A percentile compares a stretch with the other conserved stretches of the same genome.
These are phyloP conservation scores for Oreocharis arfaki DNA, from an alignment of 2,113 vertebrate species.

Conservation along the genomic window DNA sequence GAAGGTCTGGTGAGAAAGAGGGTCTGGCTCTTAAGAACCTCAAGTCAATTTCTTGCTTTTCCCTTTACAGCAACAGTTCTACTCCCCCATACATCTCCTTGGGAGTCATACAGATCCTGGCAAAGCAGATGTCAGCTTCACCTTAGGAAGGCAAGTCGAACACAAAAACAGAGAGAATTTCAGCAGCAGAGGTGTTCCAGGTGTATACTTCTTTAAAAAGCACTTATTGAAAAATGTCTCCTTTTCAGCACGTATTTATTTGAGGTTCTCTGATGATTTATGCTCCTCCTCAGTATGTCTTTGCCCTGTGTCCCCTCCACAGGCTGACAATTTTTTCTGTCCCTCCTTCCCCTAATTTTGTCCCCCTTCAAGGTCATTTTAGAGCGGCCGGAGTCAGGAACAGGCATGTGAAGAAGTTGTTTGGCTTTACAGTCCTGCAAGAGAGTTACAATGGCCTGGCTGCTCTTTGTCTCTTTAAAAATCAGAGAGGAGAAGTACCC, in stretches of 20 bases:
- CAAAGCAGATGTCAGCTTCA: background rate
- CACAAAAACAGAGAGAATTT: background rate
- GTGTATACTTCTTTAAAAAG: background rate
- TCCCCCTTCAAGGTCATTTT: background rate
- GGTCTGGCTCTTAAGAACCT: background rate
- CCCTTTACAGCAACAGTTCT: background rate
- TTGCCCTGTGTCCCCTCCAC: background rate
- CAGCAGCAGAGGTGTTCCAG: background rate
- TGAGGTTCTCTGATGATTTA: background rate
- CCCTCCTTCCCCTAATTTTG: background rate
- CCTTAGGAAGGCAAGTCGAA: background rate
- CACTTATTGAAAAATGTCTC: background rate
- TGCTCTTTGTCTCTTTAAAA: background rate
- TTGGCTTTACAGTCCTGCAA: background rate
- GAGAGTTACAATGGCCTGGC: background rate
- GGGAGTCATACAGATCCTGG: background rate
- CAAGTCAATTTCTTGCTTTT: background rate
- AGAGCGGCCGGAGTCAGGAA: background rate
- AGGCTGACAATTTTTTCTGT: background rate
- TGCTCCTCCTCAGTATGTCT: background rate
- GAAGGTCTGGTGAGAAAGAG: background rate
- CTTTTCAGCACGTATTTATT: background rate
- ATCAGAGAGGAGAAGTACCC: background rate
- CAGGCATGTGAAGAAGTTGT: background rate
- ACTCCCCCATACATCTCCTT: accelerated